Percentiles rank a stretch among this genome's conserved stretches.
phyloP scores from a whole-genome alignment of 2,113 vertebrate genomes.

The Syngnathus typhle region DNA sequence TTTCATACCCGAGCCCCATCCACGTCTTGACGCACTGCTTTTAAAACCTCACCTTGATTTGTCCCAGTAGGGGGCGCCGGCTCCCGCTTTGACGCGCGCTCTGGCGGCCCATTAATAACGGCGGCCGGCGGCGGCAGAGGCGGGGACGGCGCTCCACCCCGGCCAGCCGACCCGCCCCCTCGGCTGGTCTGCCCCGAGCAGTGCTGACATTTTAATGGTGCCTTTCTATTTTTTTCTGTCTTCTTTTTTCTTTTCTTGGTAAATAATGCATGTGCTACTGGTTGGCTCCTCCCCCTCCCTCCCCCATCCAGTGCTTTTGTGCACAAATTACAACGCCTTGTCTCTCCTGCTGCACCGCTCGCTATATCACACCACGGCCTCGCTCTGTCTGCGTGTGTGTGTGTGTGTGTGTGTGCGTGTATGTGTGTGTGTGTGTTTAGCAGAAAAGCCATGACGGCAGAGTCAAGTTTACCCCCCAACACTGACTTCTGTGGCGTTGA shows the following conservation, averaged over 20 bases:
- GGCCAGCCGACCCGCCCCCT: constrained; percentile 22
- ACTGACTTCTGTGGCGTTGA: neutral
- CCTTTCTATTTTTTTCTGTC: neutral
- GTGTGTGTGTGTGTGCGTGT: neutral
- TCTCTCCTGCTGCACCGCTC: constrained; percentile 43
- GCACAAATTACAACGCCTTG: constrained; percentile 57
- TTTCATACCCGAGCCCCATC: neutral
- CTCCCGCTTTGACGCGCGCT: neutral
- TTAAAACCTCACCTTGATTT: neutral
- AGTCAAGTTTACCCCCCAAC: neutral
- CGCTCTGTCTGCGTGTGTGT: neutral
- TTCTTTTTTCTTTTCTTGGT: constrained; percentile 58
- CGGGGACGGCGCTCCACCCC: constrained; percentile 3
- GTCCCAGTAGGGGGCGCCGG: constrained; percentile 2
- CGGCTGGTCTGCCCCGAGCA: constrained; percentile 58
- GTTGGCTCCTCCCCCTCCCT: constrained; percentile 49
- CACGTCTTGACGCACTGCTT: neutral
- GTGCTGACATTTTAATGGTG: constrained; percentile 68
- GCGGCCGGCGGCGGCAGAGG: constrained; percentile 5
- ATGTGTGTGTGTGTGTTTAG: constrained; percentile 1
- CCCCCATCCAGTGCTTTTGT: constrained; percentile 48
- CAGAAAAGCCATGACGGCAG: neutral
- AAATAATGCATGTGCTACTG: constrained; percentile 63
- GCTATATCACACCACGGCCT: constrained; percentile 30
- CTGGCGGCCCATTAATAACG: constrained; percentile 64